These are phyloP conservation scores for Sardinella longiceps DNA, from an alignment of 2,797 vertebrate species.

Conservation along the genomic window DNA sequence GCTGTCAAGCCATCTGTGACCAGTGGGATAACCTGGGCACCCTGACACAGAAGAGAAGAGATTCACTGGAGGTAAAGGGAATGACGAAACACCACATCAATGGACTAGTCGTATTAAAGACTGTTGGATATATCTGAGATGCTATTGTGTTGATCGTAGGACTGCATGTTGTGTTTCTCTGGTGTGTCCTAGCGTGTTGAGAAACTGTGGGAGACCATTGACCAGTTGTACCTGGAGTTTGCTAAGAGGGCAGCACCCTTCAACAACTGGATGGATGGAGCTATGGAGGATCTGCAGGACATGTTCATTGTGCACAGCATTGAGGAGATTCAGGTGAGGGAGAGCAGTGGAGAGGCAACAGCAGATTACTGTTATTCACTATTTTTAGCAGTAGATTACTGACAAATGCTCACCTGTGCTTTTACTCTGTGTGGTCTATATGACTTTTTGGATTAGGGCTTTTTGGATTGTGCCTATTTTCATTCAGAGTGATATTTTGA, in stretches of 20 bases:
- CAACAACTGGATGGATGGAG: constrained; percentile 93
- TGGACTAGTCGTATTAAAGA: background rate
- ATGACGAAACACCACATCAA: background rate
- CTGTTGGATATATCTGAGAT: background rate
- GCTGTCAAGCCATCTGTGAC: constrained; percentile 91
- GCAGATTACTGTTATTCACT: too few relatives aligned
- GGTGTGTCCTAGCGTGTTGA: constrained; percentile 78
- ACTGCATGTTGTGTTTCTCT: background rate
- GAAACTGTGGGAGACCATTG: constrained; percentile 90
- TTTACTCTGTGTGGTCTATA: too few relatives aligned
- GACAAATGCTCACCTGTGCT: background rate
- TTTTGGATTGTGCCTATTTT: too few relatives aligned
- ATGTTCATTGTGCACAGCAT: constrained; percentile 92
- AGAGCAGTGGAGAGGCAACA: too few relatives aligned
- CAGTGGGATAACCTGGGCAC: constrained; percentile 92
- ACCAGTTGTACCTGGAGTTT: constrained; percentile 90
- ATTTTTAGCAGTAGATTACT: background rate
- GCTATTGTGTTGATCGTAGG: background rate
- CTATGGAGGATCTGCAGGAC: constrained; percentile 88
- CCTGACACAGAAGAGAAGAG: constrained; percentile 89
- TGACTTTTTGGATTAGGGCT: too few relatives aligned
- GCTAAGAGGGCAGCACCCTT: constrained; percentile 88
- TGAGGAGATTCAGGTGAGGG: constrained; percentile 85
- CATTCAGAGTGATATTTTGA: too few relatives aligned
- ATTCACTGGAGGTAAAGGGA: constrained; percentile 81